A percentile compares a stretch with the other conserved stretches of the same genome.
Evolutionary conservation across 2,888 invertebrate genomes (phyloP).

Genomic region (Cephus rjabovi): DNA sequence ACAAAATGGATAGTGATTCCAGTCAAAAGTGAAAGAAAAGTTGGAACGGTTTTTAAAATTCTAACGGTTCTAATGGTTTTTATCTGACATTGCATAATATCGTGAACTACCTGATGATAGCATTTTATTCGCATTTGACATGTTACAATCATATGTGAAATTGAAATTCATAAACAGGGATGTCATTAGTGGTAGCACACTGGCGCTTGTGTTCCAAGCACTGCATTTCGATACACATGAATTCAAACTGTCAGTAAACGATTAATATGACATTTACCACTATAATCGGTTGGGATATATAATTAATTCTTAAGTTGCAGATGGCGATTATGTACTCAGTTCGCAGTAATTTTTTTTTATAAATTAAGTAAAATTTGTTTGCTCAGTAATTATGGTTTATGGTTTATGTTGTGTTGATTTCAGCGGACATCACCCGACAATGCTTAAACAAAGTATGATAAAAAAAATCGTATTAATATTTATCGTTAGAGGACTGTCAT

Average conservation of each 20-base stretch:
- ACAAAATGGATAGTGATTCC: too few relatives aligned
- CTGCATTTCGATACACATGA: background rate
- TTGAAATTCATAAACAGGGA: background rate
- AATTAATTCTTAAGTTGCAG: background rate
- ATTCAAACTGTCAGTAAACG: background rate
- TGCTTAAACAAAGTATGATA: background rate
- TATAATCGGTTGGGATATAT: background rate
- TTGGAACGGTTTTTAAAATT: background rate
- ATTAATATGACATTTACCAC: background rate
- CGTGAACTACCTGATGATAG: background rate
- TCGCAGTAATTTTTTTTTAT: background rate
- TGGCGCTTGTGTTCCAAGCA: background rate
- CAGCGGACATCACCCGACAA: background rate
- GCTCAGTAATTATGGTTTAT: background rate
- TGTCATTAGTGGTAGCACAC: background rate
- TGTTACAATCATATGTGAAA: background rate
- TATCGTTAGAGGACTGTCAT: background rate
- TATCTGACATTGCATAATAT: background rate
- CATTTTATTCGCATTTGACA: background rate
- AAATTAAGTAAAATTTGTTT: background rate
- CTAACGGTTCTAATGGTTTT: background rate
- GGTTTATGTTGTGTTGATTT: background rate
- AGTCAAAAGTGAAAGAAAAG: background rate
- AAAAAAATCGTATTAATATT: background rate
- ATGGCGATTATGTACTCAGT: background rate